Evolutionary conservation across 2,888 invertebrate genomes (phyloP), one percentile per base, ranked within the genome.

Genomic region (Leptinotarsa peninsularis): DNA sequence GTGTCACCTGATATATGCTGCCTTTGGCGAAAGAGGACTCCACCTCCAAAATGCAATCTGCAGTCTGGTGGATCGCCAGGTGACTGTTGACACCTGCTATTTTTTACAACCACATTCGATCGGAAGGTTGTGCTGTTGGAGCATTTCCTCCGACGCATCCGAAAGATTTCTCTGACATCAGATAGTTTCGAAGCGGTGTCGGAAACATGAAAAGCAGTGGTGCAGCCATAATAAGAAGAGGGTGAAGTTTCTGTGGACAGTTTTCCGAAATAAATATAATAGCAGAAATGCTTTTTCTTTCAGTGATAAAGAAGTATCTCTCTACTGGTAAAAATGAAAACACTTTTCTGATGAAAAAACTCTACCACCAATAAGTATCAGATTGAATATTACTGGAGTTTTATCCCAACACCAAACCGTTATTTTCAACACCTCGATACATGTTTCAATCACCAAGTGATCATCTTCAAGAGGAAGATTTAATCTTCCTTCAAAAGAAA

Each of bases 71-170:
- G 63, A 76, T 73, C 74, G 73, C 75, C 78, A 79, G 78, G 76
- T 77, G 78, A 80, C 78, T 77, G 77, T 78, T 72, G 77, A 77
- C 82, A 83, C 82, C 82, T 83, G 82, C 82, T 79, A 81, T 82
- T 82, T 83, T 82, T 83, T 82, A 81, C 81, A 75, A 63, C 68
- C 75, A 74, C 76, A 77, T 76, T 76, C 75, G 78, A 80, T 79
- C 63, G 71, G 71, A 74, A 69, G 54, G 68, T 50, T 69, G 68
- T 56, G 68, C 23, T 56, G 68, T 69, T 56, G 18, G 54, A 69
- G n/a, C 33, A 43, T 43, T 21, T 68, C 68, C 68, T 68, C 52
- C 68, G 68, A 68, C 68, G 68, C 27, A 27, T 69, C 56, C 18
- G 15, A n/a, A 33, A 69, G 68, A 69, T 69, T 69, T 54, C 33